phyloP scores from a whole-genome alignment of 1,140 invertebrate genomes.

The Armadillidium nasatum region DNA sequence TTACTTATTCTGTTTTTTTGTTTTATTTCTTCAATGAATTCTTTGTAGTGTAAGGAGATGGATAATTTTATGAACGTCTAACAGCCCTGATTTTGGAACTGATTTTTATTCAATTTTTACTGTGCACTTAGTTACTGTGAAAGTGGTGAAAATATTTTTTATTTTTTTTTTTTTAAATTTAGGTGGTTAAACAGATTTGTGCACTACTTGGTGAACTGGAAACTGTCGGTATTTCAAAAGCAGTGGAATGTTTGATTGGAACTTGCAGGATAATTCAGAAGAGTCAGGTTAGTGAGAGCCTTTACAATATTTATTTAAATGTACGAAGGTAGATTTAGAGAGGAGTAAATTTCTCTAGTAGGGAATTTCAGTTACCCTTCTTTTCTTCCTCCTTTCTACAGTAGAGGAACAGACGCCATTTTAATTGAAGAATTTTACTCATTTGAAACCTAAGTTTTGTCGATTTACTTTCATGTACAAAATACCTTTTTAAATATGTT shows the following conservation, averaged over 20 bases:
- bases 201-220: constrained; percentile 21
- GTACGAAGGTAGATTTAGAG: background rate
- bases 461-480: no score
- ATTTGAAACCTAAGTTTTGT: background rate
- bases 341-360: background rate
- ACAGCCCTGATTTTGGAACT: no score
- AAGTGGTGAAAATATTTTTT: background rate
- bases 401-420: background rate
- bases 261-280: constrained; percentile 28
- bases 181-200: constrained; percentile 33
- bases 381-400: background rate
- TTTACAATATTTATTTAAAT: background rate
- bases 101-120: no score
- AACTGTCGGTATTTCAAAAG: constrained; percentile 23
- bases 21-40: no score
- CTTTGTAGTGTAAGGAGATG: no score
- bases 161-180: background rate
- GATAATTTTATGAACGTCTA: no score
- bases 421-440: background rate
- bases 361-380: background rate
- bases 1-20: no score
- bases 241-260: constrained; percentile 18
- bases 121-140: background rate
- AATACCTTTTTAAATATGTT: no score
- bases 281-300: constrained; percentile 29